Conservation (phyloP, 2,113 vertebrate species). For the Heterotis niloticus region DNA sequence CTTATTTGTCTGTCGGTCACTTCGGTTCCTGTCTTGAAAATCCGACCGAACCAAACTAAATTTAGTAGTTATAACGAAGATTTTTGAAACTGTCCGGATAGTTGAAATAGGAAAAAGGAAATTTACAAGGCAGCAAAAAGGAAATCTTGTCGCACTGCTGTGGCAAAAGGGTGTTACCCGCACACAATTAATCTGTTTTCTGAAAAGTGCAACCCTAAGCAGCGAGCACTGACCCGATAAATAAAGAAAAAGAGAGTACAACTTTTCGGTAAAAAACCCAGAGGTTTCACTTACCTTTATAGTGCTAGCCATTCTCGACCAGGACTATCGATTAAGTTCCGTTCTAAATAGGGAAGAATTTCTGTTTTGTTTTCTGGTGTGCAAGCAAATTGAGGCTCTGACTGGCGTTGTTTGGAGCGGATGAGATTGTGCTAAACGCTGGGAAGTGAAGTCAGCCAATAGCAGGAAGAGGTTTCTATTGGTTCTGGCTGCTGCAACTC, state of each 20-base stretch:
- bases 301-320: conserved; percentile 80
- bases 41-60: neutral
- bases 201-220: conserved; percentile 17
- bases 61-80: conserved; percentile 40
- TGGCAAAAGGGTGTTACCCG: conserved; percentile 81
- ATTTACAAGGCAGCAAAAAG: conserved; percentile 83
- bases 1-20: neutral
- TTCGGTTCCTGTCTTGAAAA: neutral
- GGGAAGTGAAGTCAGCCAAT: conserved; percentile 92
- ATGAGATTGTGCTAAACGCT: conserved; percentile 93
- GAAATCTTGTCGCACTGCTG: conserved; percentile 85
- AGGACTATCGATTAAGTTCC: conserved; percentile 76
- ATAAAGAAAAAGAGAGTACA: conserved; percentile 60
- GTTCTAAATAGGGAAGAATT: conserved; percentile 62
- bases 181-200: conserved; percentile 69
- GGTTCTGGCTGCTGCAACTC: conserved; percentile 78
- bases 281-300: conserved; percentile 79
- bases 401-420: conserved; percentile 83
- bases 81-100: conserved; percentile 79
- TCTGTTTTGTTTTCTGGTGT: conserved; percentile 56
- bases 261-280: conserved; percentile 25
- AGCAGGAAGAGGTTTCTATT: conserved; percentile 93
- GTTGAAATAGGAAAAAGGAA: conserved; percentile 87
- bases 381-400: conserved; percentile 37
- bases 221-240: neutral